Evolutionary conservation across 2,888 invertebrate species (phyloP).

Genomic region (Brenthis daphne): DNA sequence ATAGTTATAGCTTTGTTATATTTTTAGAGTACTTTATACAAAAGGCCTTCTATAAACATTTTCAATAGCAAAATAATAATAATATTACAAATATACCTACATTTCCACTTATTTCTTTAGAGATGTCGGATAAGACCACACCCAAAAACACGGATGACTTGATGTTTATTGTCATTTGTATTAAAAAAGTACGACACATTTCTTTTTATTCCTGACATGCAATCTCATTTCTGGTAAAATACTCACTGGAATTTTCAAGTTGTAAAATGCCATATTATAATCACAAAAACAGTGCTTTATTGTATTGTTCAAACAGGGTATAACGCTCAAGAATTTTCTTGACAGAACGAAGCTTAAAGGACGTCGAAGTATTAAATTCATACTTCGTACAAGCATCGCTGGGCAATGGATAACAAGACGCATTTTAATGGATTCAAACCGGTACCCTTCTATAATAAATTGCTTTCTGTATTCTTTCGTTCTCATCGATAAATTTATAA

Average conservation of each 20-base stretch:
- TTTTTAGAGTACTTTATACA: too few relatives aligned
- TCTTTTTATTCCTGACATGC: neutral
- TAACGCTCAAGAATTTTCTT: neutral
- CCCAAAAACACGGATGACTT: slow-evolving; percentile 21
- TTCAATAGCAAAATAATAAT: neutral
- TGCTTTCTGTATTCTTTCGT: neutral
- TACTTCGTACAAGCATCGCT: neutral
- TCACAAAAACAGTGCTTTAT: neutral
- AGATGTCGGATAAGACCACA: slow-evolving; percentile 47
- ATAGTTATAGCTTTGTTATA: too few relatives aligned
- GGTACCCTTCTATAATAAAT: neutral
- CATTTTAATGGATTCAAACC: slow-evolving; percentile 3
- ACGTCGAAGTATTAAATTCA: slow-evolving; percentile 3
- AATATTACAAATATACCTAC: neutral
- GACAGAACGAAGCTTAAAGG: neutral
- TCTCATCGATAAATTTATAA: neutral
- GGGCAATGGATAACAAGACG: slow-evolving; percentile 6
- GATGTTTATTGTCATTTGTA: slow-evolving; percentile 15
- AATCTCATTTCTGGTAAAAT: neutral
- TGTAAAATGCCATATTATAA: slow-evolving; percentile 4
- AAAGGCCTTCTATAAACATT: too few relatives aligned
- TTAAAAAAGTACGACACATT: neutral
- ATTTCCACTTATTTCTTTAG: slow-evolving; percentile 32
- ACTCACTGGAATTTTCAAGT: neutral
- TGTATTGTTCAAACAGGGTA: slow-evolving; percentile 1